phyloP scores from a whole-genome alignment of 2,797 vertebrate species.

The Lates japonicus region DNA sequence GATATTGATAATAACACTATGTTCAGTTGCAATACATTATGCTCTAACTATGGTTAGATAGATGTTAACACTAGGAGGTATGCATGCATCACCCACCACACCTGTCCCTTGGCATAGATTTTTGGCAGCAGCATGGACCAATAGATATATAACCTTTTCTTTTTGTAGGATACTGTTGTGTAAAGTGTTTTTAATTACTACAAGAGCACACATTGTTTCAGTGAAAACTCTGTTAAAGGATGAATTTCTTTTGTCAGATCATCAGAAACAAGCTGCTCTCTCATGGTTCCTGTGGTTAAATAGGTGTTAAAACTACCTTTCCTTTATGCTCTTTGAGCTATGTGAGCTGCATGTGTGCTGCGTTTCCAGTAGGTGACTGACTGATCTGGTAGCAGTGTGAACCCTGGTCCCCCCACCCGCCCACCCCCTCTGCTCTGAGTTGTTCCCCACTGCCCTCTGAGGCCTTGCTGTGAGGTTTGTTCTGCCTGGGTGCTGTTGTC shows the following conservation, averaged over 20 bases:
- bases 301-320: slow-evolving; percentile 2
- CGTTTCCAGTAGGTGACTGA: slow-evolving; percentile 43
- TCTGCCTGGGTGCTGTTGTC: slow-evolving; percentile 75
- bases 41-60: background rate
- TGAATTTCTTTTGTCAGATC: background rate
- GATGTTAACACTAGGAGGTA: too few species aligned
- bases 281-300: slow-evolving; percentile 3
- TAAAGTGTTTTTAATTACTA: too few species aligned
- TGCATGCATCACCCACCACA: too few species aligned
- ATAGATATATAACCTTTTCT: background rate
- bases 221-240: background rate
- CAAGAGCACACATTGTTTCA: too few species aligned
- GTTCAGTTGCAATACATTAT: background rate
- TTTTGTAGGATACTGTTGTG: too few species aligned
- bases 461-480: slow-evolving; percentile 64
- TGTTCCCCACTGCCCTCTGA: slow-evolving; percentile 56
- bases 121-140: background rate
- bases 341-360: slow-evolving; percentile 5
- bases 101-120: background rate
- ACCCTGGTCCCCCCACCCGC: slow-evolving; percentile 9
- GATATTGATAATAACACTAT: background rate
- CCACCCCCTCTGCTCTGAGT: slow-evolving; percentile 19
- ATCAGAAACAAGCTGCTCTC: background rate
- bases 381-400: slow-evolving; percentile 53
- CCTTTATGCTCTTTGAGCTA: background rate